phyloP scores from a whole-genome alignment of 2,888 invertebrate species.

The Cataglyphis albicans region DNA sequence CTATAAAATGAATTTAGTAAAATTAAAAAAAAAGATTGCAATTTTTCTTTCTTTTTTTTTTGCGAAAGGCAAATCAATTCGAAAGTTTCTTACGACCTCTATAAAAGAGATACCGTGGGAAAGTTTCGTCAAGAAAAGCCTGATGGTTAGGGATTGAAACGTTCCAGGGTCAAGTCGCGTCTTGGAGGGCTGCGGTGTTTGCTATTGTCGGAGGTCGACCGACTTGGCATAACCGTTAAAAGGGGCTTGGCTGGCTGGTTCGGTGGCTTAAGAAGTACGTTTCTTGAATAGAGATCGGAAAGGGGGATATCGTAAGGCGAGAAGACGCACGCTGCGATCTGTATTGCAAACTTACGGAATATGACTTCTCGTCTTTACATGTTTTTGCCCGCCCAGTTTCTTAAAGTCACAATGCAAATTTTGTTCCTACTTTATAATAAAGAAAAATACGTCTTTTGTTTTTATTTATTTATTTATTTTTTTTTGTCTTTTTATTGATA shows the following conservation, averaged over 20 bases:
- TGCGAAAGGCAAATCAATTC: slow-evolving; percentile 59
- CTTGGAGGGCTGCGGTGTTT: slow-evolving; percentile 68
- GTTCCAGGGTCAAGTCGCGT: slow-evolving; percentile 77
- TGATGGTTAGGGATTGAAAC: slow-evolving; percentile 73
- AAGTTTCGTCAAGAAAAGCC: slow-evolving; percentile 78
- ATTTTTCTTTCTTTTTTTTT: slow-evolving; percentile 49
- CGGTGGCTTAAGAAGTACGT: slow-evolving; percentile 78
- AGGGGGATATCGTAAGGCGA: slow-evolving; percentile 69
- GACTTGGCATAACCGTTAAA: slow-evolving; percentile 82
- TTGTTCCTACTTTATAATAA: background rate
- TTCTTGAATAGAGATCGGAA: slow-evolving; percentile 70
- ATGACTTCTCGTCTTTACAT: slow-evolving; percentile 52
- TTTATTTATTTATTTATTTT: no score
- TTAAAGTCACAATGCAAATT: slow-evolving; percentile 65
- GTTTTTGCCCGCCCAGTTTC: slow-evolving; percentile 52
- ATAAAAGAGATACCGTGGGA: slow-evolving; percentile 74
- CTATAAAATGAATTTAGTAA: background rate
- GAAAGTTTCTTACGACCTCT: slow-evolving; percentile 58
- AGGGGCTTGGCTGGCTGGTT: slow-evolving; percentile 69
- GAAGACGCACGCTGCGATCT: slow-evolving; percentile 68
- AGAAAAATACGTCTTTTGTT: background rate
- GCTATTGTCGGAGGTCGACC: slow-evolving; percentile 81
- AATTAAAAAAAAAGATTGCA: no score
- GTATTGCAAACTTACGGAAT: slow-evolving; percentile 53
- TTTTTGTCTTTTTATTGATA: background rate